Base-by-base conservation (phyloP, 2,113 vertebrate species). In the Ondatra zibethicus region DNA sequence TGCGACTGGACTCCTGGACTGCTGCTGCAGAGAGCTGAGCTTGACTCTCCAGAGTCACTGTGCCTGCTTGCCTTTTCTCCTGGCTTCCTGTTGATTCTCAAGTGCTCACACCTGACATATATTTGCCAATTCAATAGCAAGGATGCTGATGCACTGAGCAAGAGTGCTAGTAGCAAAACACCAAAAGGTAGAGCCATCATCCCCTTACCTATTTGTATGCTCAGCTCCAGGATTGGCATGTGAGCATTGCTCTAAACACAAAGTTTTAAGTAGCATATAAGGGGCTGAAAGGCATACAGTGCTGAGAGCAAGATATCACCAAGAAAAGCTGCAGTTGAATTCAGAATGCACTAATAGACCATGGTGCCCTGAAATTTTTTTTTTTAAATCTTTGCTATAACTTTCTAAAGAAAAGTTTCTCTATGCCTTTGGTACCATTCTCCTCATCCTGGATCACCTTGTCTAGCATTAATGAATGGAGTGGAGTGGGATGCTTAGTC, bases 251-350 rank as follows among this genome's bases (percentile, higher is more conserved):
- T 42, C 58, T 29, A 55, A 63, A 78, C 3, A 17, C 12, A 36
- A 23, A 65, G 55, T 6, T n/a, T 5, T 25, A 7, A 42, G 25
- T 14, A n/a, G 4, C 3, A 16, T 42, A n/a, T 33, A 36, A 36
- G 13, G 13, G 2, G 9, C 27, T 70, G 3, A 1, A 25, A 80
- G 21, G 16, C 1, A 39, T 33, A 72, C 5, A 16, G 3, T 7
- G 29, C 29, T 88, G 5, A 45, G 16, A 88, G 7, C 8, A 8
- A 7, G 8, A 3, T 7, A 14, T 31, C 50, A n/a, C 21, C 27
- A 14, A 65, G 14, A 61, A 29, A 72, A 47, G 14, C 0, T 5
- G 29, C 3, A 85, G 5, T 45, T 11, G 33, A 82, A 61, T 61
- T 73, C n/a, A 73, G 19, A 73, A 45, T 72, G 52, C 1, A 42